Base-by-base conservation (phyloP, 2,888 invertebrate species). In the Ecliptopera silaceata region DNA sequence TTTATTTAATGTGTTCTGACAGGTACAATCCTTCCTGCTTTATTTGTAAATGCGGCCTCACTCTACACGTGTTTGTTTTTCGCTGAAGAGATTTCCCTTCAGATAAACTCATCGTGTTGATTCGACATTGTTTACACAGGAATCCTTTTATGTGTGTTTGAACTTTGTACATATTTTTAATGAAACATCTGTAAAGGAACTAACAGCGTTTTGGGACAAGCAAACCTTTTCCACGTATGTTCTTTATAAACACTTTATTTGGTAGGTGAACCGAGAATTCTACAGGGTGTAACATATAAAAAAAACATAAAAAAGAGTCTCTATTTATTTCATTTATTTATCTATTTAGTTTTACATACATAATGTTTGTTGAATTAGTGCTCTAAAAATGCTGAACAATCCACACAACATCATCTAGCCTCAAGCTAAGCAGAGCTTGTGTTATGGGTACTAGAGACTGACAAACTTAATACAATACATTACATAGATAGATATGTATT, bases 101-200 rank as follows among this genome's bases (percentile, higher is more conserved):
- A 81, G 80, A 82, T 84, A 85, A 83, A 84, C 82, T 81, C 78
- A 76, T 81, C 82, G 77, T 83, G 83, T 86, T 86, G 83, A 87
- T 86, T 86, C 80, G 77, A 79, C 80, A 80, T 79, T 88, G 85
- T 88, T 88, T 86, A 84, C 81, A 73, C 67, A 76, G 72, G 73
- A 83, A 84, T 83, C 79, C 79, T 83, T 86, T 85, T 82, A 77
- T 74, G 69, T 76, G 69, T 71, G 73, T 77, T 79, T 77, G 74
- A 77, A 77, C 64, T 71, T 71, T 74, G 71, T 77, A 17, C 42
- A 61, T 74, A 42, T 76, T 73, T 75, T 74, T 69, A 46, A 60
- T 56, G 32, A 59, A 60, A 59, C 56, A 61, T 61, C 57, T 34
- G 38, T 38, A 61, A 54, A 44, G 39, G 15, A 26, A 42, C 57